Evolutionary conservation across 2,888 invertebrate species (phyloP).

Genomic region (Lasioglossum marginatum): DNA sequence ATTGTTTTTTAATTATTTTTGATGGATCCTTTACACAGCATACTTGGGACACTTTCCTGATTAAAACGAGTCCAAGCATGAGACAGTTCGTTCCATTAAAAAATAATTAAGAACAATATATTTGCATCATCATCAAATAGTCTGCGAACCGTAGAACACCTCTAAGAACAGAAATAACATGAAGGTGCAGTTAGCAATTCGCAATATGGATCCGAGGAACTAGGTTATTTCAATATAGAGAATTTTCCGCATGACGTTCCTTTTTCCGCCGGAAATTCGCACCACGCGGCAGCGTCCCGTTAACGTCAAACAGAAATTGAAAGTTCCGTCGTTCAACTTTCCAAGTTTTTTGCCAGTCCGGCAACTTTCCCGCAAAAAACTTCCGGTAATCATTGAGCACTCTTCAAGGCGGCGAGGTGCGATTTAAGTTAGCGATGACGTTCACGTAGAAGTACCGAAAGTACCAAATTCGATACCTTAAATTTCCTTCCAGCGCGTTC

Average conservation of each 20-base stretch:
- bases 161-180: not conserved
- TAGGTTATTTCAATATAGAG: not conserved
- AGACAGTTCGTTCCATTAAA: no score
- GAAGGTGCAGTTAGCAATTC: not conserved
- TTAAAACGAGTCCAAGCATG: not conserved
- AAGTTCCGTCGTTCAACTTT: constrained; percentile 7
- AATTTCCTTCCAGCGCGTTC: no score
- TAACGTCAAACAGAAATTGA: constrained; percentile 16
- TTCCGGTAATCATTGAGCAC: not conserved
- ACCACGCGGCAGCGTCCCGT: not conserved
- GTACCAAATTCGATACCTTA: not conserved
- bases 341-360: not conserved
- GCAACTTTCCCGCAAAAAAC: not conserved
- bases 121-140: no score
- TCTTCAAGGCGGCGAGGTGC: not conserved
- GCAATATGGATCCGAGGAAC: not conserved
- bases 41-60: not conserved
- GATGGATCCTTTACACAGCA: no score
- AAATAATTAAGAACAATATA: no score
- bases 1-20: not conserved
- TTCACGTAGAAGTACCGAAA: not conserved
- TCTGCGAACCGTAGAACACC: not conserved
- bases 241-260: not conserved
- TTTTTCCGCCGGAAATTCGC: not conserved
- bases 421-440: not conserved